These are phyloP conservation scores for Astyanax mexicanus DNA, from an alignment of 2,797 vertebrate species.

Conservation along the genomic window DNA sequence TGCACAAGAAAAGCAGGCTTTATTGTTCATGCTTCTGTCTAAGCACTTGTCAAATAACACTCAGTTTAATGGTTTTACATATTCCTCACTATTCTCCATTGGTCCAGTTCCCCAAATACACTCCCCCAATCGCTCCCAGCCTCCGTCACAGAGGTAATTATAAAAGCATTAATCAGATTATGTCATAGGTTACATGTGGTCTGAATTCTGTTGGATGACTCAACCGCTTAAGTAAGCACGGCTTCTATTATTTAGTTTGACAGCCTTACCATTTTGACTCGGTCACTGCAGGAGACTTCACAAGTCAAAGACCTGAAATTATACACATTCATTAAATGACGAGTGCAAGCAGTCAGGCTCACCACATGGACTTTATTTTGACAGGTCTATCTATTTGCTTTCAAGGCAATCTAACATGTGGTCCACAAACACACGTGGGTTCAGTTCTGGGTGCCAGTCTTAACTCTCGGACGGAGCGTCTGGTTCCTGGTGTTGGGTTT, in stretches of 20 bases:
- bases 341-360: constrained; percentile 76
- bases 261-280: constrained; percentile 68
- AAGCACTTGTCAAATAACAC: not conserved
- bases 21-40: not conserved
- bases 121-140: constrained; percentile 51
- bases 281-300: constrained; percentile 43
- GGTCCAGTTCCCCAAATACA: not conserved
- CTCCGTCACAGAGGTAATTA: constrained; percentile 73
- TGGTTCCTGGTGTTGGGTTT: constrained; percentile 52
- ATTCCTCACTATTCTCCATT: constrained; percentile 2
- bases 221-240: constrained; percentile 77
- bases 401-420: constrained; percentile 64
- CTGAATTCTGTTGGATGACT: constrained; percentile 78
- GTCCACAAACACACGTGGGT: constrained; percentile 67
- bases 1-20: not conserved
- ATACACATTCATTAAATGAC: constrained; percentile 58
- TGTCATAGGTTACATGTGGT: constrained; percentile 84
- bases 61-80: constrained; percentile 39
- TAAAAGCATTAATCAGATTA: constrained; percentile 82
- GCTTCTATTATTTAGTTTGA: constrained; percentile 74
- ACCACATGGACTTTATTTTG: constrained; percentile 65
- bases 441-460: constrained; percentile 57
- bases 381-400: constrained; percentile 61
- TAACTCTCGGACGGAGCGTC: constrained; percentile 38
- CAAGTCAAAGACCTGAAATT: constrained; percentile 63